These are phyloP conservation scores for Tonatia bakeri DNA, from an alignment of 2,113 vertebrate genomes.

Conservation along the genomic window DNA sequence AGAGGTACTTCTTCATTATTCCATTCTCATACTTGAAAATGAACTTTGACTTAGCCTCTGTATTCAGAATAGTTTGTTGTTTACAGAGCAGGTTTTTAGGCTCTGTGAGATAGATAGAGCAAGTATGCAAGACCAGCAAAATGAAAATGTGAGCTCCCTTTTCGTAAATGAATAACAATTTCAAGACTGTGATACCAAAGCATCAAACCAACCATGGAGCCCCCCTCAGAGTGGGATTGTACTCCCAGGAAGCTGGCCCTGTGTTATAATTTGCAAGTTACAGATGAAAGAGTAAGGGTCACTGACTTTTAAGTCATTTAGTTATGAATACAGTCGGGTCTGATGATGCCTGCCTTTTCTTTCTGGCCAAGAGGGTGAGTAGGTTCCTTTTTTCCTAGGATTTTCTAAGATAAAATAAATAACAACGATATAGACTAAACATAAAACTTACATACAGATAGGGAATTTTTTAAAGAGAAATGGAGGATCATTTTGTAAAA, in stretches of 20 bases:
- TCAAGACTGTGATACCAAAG: background rate
- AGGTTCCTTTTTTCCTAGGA: background rate
- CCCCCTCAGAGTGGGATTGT: background rate
- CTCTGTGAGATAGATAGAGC: background rate
- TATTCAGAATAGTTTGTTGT: background rate
- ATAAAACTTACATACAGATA: background rate
- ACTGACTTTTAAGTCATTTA: background rate
- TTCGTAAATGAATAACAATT: background rate
- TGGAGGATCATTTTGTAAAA: background rate
- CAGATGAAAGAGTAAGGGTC: background rate
- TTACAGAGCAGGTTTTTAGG: background rate
- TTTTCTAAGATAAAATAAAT: conserved; percentile 5
- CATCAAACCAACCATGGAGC: background rate
- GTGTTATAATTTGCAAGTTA: background rate
- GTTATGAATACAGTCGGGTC: background rate
- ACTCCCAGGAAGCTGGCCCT: background rate
- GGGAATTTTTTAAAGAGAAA: background rate
- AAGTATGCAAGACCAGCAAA: background rate
- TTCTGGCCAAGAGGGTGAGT: background rate
- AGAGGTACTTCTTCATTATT: background rate
- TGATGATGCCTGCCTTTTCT: background rate
- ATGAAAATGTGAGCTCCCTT: background rate
- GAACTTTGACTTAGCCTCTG: background rate
- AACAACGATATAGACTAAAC: background rate
- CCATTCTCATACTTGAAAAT: background rate